Evolutionary conservation across 2,113 vertebrate genomes (phyloP).

Genomic region (Corythoichthys haematopterus): DNA sequence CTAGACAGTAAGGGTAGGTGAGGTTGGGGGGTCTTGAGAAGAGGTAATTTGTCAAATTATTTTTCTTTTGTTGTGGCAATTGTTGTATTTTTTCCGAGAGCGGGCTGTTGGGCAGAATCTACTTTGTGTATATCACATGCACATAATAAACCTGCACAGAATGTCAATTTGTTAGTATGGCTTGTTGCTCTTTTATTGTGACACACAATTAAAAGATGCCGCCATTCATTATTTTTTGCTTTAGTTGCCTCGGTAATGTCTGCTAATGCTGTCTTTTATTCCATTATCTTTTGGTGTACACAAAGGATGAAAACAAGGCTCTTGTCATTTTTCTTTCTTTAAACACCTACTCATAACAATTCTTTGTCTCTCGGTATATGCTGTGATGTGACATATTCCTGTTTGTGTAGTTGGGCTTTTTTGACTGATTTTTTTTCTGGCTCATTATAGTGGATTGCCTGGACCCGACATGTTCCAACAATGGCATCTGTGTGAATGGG

Average conservation of each 20-base stretch:
- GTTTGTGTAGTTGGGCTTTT: conserved; percentile 10
- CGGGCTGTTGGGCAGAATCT: conserved; percentile 81
- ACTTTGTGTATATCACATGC: conserved; percentile 66
- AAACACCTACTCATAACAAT: conserved; percentile 10
- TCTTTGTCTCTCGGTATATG: conserved; percentile 27
- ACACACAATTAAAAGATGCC: conserved; percentile 33
- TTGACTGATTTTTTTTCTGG: conserved; percentile 9
- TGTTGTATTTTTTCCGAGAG: conserved; percentile 57
- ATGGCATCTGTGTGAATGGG: conserved; percentile 92
- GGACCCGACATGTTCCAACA: conserved; percentile 92
- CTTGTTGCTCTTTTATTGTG: conserved; percentile 25
- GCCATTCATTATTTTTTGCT: conserved; percentile 43
- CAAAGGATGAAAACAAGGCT: conserved; percentile 32
- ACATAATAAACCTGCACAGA: conserved; percentile 10
- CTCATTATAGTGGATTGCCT: conserved; percentile 84
- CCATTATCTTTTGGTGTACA: conserved; percentile 31
- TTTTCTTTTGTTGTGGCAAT: conserved; percentile 69
- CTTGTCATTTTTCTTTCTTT: conserved; percentile 8
- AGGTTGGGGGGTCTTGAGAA: conserved; percentile 48
- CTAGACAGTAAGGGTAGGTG: conserved; percentile 28
- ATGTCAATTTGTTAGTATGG: conserved; percentile 32
- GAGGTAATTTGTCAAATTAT: conserved; percentile 78
- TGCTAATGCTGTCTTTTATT: conserved; percentile 42
- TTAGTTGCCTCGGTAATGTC: conserved; percentile 49
- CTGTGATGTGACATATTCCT: conserved; percentile 16